phyloP scores from a whole-genome alignment of 2,113 vertebrate genomes.

The Monarcha castaneiventris region DNA sequence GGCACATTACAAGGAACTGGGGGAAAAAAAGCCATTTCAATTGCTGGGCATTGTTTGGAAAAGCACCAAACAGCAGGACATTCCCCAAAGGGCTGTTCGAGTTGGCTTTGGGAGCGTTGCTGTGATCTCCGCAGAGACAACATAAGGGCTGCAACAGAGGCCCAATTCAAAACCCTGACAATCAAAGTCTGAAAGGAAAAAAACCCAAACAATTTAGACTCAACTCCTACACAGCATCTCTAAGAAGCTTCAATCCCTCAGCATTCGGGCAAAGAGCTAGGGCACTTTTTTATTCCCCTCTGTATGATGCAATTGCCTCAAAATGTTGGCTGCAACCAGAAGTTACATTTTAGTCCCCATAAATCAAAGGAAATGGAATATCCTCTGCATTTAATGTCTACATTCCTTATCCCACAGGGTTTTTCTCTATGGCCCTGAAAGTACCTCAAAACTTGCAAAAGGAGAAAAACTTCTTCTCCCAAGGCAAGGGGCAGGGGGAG shows the following conservation, averaged over 20 bases:
- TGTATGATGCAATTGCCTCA: neutral
- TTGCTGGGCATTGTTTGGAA: neutral
- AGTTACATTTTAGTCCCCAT: neutral
- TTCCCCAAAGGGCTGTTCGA: neutral
- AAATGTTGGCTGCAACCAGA: neutral
- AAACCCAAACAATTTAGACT: neutral
- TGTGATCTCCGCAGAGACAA: neutral
- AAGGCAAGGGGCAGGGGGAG: neutral
- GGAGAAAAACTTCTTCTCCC: neutral
- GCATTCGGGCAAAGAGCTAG: neutral
- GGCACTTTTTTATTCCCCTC: neutral
- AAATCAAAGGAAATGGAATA: constrained; percentile 39
- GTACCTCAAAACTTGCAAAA: constrained; percentile 16
- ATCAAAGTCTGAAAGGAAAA: neutral
- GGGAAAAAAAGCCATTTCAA: neutral
- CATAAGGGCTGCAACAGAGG: neutral
- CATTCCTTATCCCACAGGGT: neutral
- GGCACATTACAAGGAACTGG: neutral
- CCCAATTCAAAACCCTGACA: neutral
- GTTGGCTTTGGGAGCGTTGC: neutral
- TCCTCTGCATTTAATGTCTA: neutral
- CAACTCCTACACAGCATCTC: neutral
- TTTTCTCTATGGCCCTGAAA: constrained; percentile 4
- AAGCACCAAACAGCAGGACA: neutral
- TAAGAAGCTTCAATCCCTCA: neutral